Conservation (phyloP, 2,888 invertebrate species). For the Nomada ferruginata region DNA sequence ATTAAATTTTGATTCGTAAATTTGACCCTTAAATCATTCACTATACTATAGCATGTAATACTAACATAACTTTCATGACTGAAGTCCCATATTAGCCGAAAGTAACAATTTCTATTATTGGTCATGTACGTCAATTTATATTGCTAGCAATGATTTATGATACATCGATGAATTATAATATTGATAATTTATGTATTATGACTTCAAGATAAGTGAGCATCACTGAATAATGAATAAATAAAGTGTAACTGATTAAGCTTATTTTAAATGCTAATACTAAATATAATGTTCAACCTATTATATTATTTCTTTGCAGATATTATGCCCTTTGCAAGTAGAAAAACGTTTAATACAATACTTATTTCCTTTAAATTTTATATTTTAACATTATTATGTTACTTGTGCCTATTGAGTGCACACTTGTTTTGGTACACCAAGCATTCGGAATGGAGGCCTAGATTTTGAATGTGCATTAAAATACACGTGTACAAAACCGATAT, state of each 20-base stretch:
- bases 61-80: no score
- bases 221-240: neutral
- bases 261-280: neutral
- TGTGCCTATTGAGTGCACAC: neutral
- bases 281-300: no score
- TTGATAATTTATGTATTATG: neutral
- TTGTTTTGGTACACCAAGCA: neutral
- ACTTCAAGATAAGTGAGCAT: neutral
- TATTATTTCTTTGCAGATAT: neutral
- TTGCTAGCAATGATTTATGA: neutral
- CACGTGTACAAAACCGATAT: no score
- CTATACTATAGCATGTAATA: no score
- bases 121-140: neutral
- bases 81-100: no score
- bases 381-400: neutral
- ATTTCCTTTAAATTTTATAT: neutral
- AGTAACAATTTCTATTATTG: neutral
- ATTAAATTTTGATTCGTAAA: slow-evolving; percentile 6
- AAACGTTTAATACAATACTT: slow-evolving; percentile 7
- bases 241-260: slow-evolving; percentile 1
- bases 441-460: no score
- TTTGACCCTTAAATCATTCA: neutral
- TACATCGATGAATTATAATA: slow-evolving; percentile 5
- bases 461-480: no score
- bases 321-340: neutral